Evolutionary conservation across 2,113 vertebrate species (phyloP), one percentile per base, ranked within the genome.

Genomic region (Solea solea): DNA sequence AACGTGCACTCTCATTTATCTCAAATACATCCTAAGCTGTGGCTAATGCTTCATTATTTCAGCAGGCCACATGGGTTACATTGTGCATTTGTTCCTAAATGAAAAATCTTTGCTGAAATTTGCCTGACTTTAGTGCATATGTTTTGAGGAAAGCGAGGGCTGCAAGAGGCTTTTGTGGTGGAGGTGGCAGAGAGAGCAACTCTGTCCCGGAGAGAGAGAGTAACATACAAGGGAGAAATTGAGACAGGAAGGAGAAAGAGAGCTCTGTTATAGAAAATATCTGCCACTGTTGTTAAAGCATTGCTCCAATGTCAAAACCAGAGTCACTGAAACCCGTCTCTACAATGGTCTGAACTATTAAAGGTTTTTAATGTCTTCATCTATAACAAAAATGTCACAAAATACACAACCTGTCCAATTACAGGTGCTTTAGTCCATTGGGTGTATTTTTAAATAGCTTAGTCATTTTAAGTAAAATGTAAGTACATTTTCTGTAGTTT

Each of bases 1-100:
- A 85, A 88, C 81, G 86, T 86, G 83, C 55, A 15, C 83, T 90
- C 86, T 91, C 85, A 91, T 92, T 91, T 92, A 89, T 91, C 84
- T 89, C 83, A 88, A 92, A 90, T 86, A 84, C 86, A 89, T 89
- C 83, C 85, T 86, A 88, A 89, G 73, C 87, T 92, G 87, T 78
- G 82, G 90, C 90, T 90, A 72, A 85, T 53, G 81, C 87, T 86
- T 92, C 76, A 88, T 90, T 91, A 90, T 89, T 89, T 50, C 73
- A 88, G 84, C 53, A 64, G 67, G 85, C 89, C 70, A 67, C 86
- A 86, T 72, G 76, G 81, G 83, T 83, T 85, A 87, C 83, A 88
- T 83, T 82, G 82, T 74, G 76, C 79, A 83, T 86, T 89, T 91
- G 84, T 89, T 88, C 83, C 78, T 81, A 83, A 86, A 90, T 83